Evolutionary conservation across 2,888 invertebrate genomes (phyloP).

Genomic region (Teleiodes luculella): DNA sequence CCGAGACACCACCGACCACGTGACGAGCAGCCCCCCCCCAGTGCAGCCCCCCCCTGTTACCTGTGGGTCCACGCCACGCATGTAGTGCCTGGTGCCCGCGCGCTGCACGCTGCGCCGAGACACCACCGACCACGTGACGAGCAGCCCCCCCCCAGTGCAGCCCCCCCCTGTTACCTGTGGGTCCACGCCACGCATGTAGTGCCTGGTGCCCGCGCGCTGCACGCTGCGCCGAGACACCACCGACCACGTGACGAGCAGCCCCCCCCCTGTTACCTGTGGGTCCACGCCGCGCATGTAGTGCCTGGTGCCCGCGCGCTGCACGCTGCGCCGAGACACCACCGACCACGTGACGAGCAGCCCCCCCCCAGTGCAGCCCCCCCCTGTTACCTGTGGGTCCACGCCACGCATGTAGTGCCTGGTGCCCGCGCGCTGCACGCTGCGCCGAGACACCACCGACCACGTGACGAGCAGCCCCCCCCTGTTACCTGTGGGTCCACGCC

Average conservation of each 20-base stretch:
- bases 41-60: too few species aligned
- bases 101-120: constrained; percentile 92
- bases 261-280: constrained; percentile 89
- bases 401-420: too few species aligned
- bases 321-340: too few species aligned
- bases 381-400: too few species aligned
- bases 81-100: constrained; percentile 93
- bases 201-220: constrained; percentile 92
- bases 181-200: constrained; percentile 94
- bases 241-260: constrained; percentile 89
- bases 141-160: constrained; percentile 88
- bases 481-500: constrained; percentile 87
- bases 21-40: constrained; percentile 89
- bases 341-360: too few species aligned
- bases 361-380: too few species aligned
- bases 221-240: constrained; percentile 93
- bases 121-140: constrained; percentile 91
- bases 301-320: too few species aligned
- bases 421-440: too few species aligned
- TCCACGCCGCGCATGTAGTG: too few species aligned
- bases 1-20: too few species aligned
- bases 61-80: too few species aligned
- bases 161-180: constrained; percentile 68
- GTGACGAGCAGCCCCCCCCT: not conserved
- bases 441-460: too few species aligned